Base-by-base conservation (phyloP, 2,888 invertebrate species). In the Neoitamus cyanurus region DNA sequence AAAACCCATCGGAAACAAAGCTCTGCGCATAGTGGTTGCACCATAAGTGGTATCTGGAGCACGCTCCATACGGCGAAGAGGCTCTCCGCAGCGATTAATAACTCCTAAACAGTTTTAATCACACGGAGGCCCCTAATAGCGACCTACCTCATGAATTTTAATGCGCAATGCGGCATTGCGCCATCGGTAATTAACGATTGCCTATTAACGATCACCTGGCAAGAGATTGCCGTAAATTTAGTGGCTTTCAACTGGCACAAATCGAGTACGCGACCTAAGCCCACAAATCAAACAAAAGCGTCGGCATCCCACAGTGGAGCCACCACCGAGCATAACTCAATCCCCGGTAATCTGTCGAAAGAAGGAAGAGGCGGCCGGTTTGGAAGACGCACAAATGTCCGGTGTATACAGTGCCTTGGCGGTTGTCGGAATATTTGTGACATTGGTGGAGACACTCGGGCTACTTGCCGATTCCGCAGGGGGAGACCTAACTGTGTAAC, bases 261-360 rank as follows among this genome's bases (percentile, higher is more conserved):
- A 58, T 58, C 58, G 58, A 58, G 25, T 58, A 58, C 58, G 58
- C 58, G 58, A 25, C 70, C 70, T 15, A 70, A 34, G 30, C 73
- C 73, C 73, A 73, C 73, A 73, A 73, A 73, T 73, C 73, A 73
- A 73, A 34, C 34, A 73, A 34, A 73, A 73, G 73, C 73, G 36
- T 31, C 34, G 34, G 30, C 72, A 15, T 73, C 73, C 73, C 20
- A 73, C 73, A 1, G 31, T 9, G 34, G 73, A 34, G 36, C 34
- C 73, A 73, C 58, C 58, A 9, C 6, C 58, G 25, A 15, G 73
- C 73, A 73, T 36, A 73, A 46, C 42, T 75, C 42, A 42, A 37
- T 42, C 20, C 28, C 28, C 13, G 28, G 75, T 37, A 75, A 46
- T 46, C 75, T 25, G 58, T 58, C 58, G 58, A 58, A 25, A 58